Evolutionary conservation across 1,140 invertebrate species (phyloP).

Genomic region (Sitodiplosis mosellana): DNA sequence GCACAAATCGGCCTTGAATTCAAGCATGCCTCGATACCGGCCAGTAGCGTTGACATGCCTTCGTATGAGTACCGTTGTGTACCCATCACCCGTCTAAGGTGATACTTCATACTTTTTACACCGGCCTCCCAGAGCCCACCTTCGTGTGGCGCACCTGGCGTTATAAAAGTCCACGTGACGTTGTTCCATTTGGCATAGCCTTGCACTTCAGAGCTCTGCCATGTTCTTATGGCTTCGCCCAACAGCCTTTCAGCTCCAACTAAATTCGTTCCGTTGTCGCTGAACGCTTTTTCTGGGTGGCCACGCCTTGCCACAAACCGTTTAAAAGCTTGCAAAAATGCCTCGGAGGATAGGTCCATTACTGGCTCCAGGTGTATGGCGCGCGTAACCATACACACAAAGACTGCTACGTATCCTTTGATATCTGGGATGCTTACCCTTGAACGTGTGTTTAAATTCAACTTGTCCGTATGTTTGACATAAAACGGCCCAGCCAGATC

Average conservation of each 20-base stretch:
- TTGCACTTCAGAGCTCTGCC: background rate
- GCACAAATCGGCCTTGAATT: constrained; percentile 15
- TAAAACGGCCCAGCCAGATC: background rate
- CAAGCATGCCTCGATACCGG: constrained; percentile 12
- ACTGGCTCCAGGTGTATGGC: constrained; percentile 15
- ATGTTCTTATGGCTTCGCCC: background rate
- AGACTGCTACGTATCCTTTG: background rate
- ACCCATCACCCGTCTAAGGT: constrained; percentile 10
- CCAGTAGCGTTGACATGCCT: constrained; percentile 11
- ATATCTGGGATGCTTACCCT: background rate
- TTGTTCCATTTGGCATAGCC: background rate
- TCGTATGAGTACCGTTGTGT: constrained; percentile 10
- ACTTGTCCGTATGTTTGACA: no score
- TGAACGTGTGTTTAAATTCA: background rate
- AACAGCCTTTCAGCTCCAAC: constrained; percentile 12
- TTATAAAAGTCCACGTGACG: constrained; percentile 10
- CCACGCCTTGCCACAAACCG: background rate
- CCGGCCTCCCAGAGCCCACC: constrained; percentile 16
- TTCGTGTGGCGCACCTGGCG: constrained; percentile 12
- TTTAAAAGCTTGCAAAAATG: constrained; percentile 4
- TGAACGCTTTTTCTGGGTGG: constrained; percentile 6
- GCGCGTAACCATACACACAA: constrained; percentile 10
- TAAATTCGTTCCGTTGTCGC: constrained; percentile 21
- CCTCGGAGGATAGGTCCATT: constrained; percentile 8
- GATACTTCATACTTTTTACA: constrained; percentile 14